Conservation (phyloP, 2,888 invertebrate genomes). For the Melanotus villosus region DNA sequence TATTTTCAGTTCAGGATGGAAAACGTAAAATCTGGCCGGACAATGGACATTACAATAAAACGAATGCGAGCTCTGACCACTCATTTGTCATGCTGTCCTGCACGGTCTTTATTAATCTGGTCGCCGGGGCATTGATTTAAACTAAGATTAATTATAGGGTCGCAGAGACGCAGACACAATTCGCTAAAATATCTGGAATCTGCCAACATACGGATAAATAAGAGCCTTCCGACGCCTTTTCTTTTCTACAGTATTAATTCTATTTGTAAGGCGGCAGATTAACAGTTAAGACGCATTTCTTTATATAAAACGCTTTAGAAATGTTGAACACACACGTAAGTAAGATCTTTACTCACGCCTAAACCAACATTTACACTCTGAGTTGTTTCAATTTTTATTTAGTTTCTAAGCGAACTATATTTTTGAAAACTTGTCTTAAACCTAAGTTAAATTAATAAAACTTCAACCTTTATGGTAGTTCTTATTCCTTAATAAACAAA, state of each 20-base stretch:
- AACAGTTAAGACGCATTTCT: background rate
- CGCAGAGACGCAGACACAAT: constrained; percentile 18
- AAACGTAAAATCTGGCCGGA: constrained; percentile 33
- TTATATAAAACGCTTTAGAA: too few species aligned
- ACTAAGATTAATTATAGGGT: constrained; percentile 47
- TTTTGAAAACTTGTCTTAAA: too few species aligned
- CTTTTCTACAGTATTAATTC: background rate
- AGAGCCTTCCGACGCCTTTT: background rate
- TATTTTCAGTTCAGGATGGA: constrained; percentile 37
- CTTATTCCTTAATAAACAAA: too few species aligned
- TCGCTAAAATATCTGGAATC: constrained; percentile 20
- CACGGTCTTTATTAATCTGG: constrained; percentile 46
- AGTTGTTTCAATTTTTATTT: too few species aligned
- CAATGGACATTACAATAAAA: constrained; percentile 45
- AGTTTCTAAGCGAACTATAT: too few species aligned
- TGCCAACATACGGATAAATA: constrained; percentile 17
- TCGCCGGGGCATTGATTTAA: constrained; percentile 44
- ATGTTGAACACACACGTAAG: too few species aligned
- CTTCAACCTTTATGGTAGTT: too few species aligned
- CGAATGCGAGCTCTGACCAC: constrained; percentile 40
- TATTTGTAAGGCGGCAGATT: constrained; percentile 5
- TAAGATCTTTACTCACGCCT: too few species aligned
- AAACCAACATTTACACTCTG: too few species aligned
- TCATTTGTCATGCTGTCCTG: constrained; percentile 51
- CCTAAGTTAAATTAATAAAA: too few species aligned